A percentile compares a stretch with the other conserved stretches of the same genome.
These are phyloP conservation scores for Micrasema longulum DNA, from an alignment of 1,140 invertebrate species.

Conservation along the genomic window DNA sequence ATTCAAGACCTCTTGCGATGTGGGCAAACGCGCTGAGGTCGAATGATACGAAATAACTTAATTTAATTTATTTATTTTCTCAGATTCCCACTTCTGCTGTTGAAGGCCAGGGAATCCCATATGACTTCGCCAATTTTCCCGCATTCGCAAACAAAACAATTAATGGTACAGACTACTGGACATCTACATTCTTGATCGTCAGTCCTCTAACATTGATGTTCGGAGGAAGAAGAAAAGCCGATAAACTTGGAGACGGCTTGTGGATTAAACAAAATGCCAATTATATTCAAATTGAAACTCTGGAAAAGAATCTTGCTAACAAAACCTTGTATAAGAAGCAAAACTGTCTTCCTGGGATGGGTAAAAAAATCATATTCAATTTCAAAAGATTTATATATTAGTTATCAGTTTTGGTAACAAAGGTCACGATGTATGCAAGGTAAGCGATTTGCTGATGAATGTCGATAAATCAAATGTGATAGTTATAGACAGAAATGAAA, in stretches of 20 bases:
- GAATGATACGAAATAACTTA: too few relatives aligned
- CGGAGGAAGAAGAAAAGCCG: constrained; percentile 32
- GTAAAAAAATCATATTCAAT: constrained; percentile 8
- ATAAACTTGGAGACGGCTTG: constrained; percentile 43
- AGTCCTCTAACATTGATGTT: constrained; percentile 17
- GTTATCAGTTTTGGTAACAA: too few relatives aligned
- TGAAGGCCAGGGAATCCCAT: constrained; percentile 39
- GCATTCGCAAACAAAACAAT: constrained; percentile 42
- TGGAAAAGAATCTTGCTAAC: constrained; percentile 21
- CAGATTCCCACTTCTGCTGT: constrained; percentile 45
- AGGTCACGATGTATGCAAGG: too few relatives aligned
- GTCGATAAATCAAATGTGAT: too few relatives aligned
- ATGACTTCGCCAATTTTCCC: constrained; percentile 37
- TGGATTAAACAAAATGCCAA: constrained; percentile 43
- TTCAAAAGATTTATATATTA: too few relatives aligned
- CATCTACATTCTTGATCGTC: constrained; percentile 40
- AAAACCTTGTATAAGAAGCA: constrained; percentile 43
- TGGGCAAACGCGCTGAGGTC: too few relatives aligned
- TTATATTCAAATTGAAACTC: constrained; percentile 37
- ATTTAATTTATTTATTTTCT: background rate
- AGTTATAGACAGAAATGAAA: too few relatives aligned
- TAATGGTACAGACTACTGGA: constrained; percentile 45
- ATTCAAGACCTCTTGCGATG: too few relatives aligned
- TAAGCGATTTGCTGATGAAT: too few relatives aligned
- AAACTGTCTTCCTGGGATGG: constrained; percentile 50